These are phyloP conservation scores for Phalanger gymnotis DNA, from an alignment of 2,797 vertebrate species.

Conservation along the genomic window DNA sequence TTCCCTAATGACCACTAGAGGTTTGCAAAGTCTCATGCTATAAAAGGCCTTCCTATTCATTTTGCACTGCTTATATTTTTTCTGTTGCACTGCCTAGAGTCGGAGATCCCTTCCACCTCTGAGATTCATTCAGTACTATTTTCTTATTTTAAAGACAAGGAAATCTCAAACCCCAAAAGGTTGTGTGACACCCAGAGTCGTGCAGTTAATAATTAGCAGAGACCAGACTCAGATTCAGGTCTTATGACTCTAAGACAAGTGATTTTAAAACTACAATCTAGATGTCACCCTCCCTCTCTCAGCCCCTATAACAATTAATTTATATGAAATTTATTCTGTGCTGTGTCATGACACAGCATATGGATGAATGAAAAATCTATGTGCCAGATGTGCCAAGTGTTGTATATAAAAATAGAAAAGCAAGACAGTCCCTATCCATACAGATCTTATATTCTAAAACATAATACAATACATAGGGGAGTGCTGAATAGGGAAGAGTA, in stretches of 20 bases:
- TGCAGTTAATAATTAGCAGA: no score
- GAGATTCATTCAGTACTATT: neutral
- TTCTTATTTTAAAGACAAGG: neutral
- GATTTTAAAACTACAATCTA: neutral
- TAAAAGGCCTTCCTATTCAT: neutral
- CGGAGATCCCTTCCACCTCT: neutral
- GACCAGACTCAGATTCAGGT: neutral
- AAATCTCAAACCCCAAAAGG: neutral
- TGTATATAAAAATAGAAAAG: neutral
- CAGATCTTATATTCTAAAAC: neutral
- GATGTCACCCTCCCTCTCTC: neutral
- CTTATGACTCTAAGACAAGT: neutral
- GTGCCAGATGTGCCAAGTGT: neutral
- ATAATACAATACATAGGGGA: neutral
- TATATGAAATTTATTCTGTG: neutral
- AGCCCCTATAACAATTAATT: neutral
- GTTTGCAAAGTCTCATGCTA: neutral
- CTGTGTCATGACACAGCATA: neutral
- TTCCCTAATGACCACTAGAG: neutral
- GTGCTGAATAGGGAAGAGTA: neutral
- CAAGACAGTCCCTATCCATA: neutral
- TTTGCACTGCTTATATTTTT: no score
- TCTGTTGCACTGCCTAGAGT: neutral
- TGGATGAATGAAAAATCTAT: neutral
- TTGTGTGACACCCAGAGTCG: no score